phyloP scores from a whole-genome alignment of 2,797 vertebrate genomes.

The Pseudocheirus occidentalis region DNA sequence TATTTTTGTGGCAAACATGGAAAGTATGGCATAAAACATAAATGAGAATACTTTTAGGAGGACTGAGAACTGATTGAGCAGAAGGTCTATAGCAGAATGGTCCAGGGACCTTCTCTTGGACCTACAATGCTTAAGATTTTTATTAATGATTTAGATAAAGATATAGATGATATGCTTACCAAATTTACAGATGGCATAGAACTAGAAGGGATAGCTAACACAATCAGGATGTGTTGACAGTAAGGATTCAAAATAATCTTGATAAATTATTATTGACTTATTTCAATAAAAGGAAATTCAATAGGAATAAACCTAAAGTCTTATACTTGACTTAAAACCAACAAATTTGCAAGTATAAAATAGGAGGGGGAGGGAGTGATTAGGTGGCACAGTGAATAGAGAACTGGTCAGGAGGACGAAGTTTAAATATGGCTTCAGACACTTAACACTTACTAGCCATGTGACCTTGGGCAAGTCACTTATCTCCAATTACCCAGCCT shows the following conservation, averaged over 20 bases:
- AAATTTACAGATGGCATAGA: neutral
- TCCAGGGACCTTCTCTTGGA: neutral
- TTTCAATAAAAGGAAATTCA: neutral
- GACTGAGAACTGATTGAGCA: neutral
- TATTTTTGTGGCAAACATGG: neutral
- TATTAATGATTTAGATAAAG: neutral
- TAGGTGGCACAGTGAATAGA: no score
- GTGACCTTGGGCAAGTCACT: no score
- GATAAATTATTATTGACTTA: neutral
- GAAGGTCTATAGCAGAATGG: neutral
- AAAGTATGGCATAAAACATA: neutral
- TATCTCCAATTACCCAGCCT: no score
- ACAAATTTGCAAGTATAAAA: neutral
- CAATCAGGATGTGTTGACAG: neutral
- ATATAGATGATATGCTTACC: neutral
- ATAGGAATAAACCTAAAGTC: neutral
- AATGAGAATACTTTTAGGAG: neutral
- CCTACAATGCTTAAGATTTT: neutral
- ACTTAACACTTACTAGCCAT: no score
- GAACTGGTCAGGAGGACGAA: no score
- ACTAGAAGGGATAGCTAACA: neutral
- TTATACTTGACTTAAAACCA: neutral
- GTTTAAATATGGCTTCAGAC: no score
- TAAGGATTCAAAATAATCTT: neutral
- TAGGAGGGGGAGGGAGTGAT: no score